These are phyloP conservation scores for Microtus oregoni DNA, from an alignment of 2,113 vertebrate genomes.

Conservation along the genomic window DNA sequence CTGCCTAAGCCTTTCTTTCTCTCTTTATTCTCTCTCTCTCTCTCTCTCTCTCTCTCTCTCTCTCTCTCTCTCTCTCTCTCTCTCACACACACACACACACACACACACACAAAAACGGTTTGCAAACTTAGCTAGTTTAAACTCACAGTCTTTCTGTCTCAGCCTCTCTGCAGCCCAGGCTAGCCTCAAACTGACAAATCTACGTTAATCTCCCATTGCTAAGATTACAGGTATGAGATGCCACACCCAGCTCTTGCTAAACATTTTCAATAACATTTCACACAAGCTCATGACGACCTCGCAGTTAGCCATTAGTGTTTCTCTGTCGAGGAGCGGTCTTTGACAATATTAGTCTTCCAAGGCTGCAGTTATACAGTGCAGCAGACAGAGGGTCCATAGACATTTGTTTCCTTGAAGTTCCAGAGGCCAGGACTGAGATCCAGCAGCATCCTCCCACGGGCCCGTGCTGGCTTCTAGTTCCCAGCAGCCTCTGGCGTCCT, in stretches of 20 bases:
- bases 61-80: too few relatives aligned
- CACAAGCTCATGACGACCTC: accelerated
- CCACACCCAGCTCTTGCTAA: neutral
- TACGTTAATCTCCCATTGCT: neutral
- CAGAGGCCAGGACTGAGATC: neutral
- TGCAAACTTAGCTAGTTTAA: too few relatives aligned
- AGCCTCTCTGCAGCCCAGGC: neutral
- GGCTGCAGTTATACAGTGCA: neutral
- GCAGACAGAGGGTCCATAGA: too few relatives aligned
- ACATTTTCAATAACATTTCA: neutral
- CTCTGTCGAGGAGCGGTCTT: accelerated
- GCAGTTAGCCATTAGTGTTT: accelerated
- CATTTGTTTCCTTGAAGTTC: neutral
- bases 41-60: too few relatives aligned
- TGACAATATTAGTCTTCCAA: accelerated
- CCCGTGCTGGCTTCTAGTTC: neutral
- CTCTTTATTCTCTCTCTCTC: too few relatives aligned
- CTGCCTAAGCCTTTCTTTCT: too few relatives aligned
- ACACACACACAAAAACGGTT: too few relatives aligned
- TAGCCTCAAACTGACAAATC: neutral
- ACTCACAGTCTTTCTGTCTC: too few relatives aligned
- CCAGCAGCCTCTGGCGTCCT: neutral
- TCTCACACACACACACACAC: too few relatives aligned
- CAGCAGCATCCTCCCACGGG: accelerated
- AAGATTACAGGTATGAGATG: too few relatives aligned